These are phyloP conservation scores for Semibalanus balanoides DNA, from an alignment of 1,140 invertebrate genomes.

Conservation along the genomic window DNA sequence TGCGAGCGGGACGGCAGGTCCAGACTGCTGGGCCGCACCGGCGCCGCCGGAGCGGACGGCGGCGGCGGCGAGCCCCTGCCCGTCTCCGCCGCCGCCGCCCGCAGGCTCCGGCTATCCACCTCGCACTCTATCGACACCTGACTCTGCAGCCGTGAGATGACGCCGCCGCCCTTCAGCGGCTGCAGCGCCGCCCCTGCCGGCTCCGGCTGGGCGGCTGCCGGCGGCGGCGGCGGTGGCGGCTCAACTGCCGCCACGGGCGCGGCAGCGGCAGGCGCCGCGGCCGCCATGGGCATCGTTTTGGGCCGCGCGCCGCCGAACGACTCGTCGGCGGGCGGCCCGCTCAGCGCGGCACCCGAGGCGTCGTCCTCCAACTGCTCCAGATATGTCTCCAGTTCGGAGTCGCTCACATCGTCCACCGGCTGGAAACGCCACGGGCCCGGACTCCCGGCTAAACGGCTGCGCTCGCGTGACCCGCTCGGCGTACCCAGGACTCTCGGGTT, in stretches of 20 bases:
- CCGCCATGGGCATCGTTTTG: background rate
- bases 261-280: too few species aligned
- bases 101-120: constrained; percentile 4
- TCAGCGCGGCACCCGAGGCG: too few species aligned
- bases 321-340: too few species aligned
- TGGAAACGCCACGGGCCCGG: background rate
- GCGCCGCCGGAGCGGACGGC: background rate
- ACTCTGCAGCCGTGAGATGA: constrained; percentile 13
- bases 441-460: too few species aligned
- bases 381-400: background rate
- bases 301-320: background rate
- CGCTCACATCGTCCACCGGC: background rate
- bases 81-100: constrained; percentile 8
- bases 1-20: constrained; percentile 23
- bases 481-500: too few species aligned
- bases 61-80: constrained; percentile 7
- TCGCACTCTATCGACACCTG: constrained; percentile 5
- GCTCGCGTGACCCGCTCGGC: too few species aligned
- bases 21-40: constrained; percentile 12
- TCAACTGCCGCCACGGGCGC: background rate
- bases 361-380: background rate
- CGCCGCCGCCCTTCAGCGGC: constrained; percentile 15
- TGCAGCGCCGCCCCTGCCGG: constrained; percentile 18
- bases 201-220: constrained; percentile 16
- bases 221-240: constrained; percentile 14